Conservation (phyloP, 2,888 invertebrate genomes). For the Caenorhabditis sinica region DNA sequence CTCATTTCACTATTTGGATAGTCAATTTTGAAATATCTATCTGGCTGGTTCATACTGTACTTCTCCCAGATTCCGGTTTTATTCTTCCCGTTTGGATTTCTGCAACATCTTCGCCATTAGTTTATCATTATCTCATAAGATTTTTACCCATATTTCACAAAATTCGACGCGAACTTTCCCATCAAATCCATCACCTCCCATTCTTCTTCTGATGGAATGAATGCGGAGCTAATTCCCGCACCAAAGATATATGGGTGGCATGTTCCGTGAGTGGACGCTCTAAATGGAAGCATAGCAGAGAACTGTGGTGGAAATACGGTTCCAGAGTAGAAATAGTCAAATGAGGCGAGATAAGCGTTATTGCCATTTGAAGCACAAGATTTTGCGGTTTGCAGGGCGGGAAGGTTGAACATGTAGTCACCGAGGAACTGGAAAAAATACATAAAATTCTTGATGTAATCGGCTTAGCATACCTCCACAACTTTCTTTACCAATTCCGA, state of each 20-base stretch:
- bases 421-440: constrained; percentile 56
- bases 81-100: neutral
- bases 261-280: constrained; percentile 67
- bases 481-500: constrained; percentile 23
- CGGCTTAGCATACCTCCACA: constrained; percentile 34
- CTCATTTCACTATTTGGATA: constrained; percentile 3
- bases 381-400: constrained; percentile 44
- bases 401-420: constrained; percentile 48
- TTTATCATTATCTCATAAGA: neutral
- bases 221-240: constrained; percentile 62
- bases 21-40: constrained; percentile 1
- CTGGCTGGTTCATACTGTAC: neutral
- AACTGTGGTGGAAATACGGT: neutral
- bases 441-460: neutral
- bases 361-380: constrained; percentile 54
- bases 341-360: constrained; percentile 65
- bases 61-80: neutral
- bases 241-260: constrained; percentile 71
- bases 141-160: constrained; percentile 71
- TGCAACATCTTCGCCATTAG: neutral
- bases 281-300: neutral
- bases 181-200: constrained; percentile 68
- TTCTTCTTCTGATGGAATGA: constrained; percentile 69
- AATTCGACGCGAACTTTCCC: constrained; percentile 68
- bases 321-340: constrained; percentile 63